Conservation (phyloP, 2,888 invertebrate species). For the Capitulum mitella region DNA sequence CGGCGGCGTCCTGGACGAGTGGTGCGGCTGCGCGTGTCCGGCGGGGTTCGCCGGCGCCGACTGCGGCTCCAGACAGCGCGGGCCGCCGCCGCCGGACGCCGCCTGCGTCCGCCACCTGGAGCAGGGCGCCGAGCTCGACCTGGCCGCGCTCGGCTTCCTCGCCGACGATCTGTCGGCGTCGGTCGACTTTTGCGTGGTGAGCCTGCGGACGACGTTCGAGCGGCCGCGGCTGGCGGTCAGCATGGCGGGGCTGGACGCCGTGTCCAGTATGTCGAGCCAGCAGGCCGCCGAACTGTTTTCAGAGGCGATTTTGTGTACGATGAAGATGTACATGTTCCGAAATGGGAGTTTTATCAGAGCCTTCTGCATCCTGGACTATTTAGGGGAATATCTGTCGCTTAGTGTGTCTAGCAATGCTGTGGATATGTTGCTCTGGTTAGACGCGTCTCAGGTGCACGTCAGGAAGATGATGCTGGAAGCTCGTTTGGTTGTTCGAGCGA, state of each 20-base stretch:
- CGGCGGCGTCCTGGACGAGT: neutral
- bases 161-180: neutral
- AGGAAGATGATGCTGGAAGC: neutral
- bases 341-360: neutral
- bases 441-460: neutral
- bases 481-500: neutral
- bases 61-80: neutral
- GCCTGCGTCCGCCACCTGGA: neutral
- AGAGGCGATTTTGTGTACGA: neutral
- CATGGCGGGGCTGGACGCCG: neutral
- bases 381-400: neutral
- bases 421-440: neutral
- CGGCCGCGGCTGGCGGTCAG: neutral
- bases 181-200: neutral
- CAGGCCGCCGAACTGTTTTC: neutral
- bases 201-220: neutral
- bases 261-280: neutral
- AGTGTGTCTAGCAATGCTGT: neutral
- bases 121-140: neutral
- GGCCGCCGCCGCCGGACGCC: neutral
- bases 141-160: neutral
- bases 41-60: neutral
- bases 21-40: neutral
- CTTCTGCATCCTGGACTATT: neutral
- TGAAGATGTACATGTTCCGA: neutral